A percentile compares a stretch with the other conserved stretches of the same genome.
Evolutionary conservation across 2,113 vertebrate species (phyloP).

Genomic region (Saguinus imperator): DNA sequence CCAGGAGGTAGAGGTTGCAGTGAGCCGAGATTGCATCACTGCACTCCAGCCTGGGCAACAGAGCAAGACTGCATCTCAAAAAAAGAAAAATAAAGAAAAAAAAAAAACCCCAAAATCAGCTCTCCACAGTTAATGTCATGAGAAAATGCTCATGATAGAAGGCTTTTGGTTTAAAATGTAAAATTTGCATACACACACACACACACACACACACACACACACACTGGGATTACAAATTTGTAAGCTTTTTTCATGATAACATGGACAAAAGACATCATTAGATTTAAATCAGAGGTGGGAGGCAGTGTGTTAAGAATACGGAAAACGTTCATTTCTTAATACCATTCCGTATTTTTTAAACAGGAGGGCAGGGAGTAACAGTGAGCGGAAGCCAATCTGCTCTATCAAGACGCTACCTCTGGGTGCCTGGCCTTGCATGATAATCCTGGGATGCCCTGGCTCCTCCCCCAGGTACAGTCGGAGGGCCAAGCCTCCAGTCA

Average conservation of each 20-base stretch:
- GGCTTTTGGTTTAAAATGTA: neutral
- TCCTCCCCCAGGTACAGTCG: constrained; percentile 38
- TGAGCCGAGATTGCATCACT: too few species aligned
- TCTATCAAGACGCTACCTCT: neutral
- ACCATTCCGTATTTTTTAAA: neutral
- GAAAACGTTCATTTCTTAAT: neutral
- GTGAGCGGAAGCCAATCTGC: neutral
- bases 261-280: neutral
- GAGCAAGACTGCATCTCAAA: too few species aligned
- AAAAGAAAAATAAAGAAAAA: too few species aligned
- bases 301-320: neutral
- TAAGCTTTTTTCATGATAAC: neutral
- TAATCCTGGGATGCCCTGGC: neutral
- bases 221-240: neutral
- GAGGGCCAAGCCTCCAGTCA: neutral
- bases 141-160: neutral
- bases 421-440: neutral
- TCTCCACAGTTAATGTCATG: neutral
- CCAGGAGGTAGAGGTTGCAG: too few species aligned
- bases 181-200: too few species aligned
- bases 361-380: neutral
- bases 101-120: neutral
- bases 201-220: too few species aligned
- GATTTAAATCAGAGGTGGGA: neutral
- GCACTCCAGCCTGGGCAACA: too few species aligned